Conservation (phyloP, 2,797 vertebrate species). For the Smutsia gigantea region DNA sequence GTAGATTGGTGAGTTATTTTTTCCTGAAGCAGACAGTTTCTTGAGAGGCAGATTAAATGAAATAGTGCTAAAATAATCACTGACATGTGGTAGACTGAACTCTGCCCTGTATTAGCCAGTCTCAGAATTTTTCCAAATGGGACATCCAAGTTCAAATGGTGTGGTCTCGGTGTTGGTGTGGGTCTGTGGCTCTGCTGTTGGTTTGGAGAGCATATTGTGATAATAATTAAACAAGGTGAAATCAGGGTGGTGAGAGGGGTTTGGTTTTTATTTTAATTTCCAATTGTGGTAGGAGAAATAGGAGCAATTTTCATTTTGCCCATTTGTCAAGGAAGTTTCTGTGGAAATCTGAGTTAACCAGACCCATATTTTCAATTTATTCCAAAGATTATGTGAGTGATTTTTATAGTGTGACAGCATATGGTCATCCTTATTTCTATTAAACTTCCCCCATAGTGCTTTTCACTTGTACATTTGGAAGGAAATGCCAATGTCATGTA, state of each 20-base stretch:
- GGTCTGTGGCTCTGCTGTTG: no score
- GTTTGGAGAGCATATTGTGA: neutral
- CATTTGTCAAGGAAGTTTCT: neutral
- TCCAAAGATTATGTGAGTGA: neutral
- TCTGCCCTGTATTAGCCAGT: neutral
- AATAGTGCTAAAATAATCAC: neutral
- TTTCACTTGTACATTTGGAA: conserved; percentile 24
- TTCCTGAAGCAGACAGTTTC: neutral
- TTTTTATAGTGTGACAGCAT: neutral
- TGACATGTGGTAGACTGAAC: neutral
- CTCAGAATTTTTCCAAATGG: neutral
- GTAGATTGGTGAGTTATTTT: neutral
- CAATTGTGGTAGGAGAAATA: neutral
- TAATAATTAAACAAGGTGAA: neutral
- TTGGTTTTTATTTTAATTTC: conserved; percentile 38
- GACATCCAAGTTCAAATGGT: neutral
- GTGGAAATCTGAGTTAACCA: neutral
- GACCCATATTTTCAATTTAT: neutral
- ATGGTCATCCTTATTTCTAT: neutral
- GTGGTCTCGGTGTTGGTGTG: neutral
- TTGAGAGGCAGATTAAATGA: neutral
- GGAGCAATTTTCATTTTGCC: neutral
- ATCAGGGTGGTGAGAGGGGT: neutral
- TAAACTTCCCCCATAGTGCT: neutral
- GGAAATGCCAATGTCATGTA: neutral